Base-by-base conservation (phyloP, 2,797 vertebrate genomes). In the Phylloscopus collybita region DNA sequence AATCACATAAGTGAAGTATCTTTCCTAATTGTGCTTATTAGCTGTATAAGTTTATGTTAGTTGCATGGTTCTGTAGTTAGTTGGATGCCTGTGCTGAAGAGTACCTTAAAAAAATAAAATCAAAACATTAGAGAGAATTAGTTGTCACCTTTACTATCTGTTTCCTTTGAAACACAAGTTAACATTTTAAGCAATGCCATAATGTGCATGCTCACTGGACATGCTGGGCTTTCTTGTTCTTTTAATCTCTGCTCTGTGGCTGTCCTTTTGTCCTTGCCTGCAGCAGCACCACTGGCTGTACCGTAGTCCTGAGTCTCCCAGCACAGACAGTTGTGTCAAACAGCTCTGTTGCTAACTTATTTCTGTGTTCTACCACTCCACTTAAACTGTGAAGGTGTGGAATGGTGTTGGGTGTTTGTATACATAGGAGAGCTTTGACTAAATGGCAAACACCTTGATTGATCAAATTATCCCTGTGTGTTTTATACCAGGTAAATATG, bases 181-280 rank as follows among this genome's bases (percentile, higher is more conserved):
- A 81, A 44, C n/a, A 9, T 88, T 91, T 69, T 84, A 66, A 92
- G 62, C 21, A 30, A 5, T 36, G 11, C 40, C 19, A 18, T 64
- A 27, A 56, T 29, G 67, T 60, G 30, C 13, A 5, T 0, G 0
- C 40, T 92, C 1, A 2, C 50, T 61, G 76, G 38, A 30, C 0
- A 0, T 86, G 76, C 82, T 91, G 91, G 56, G 34, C 47, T 78
- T 92, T 74, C 62, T 74, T 59, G 6, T 51, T 91, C 29, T 89
- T 78, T 82, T 49, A 21, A 29, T 85, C 34, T 86, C 59, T 81
- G 21, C 74, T 59, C n/a, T 87, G 38, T 47, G 54, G 5, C 70
- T 69, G 87, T 91, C 90, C 85, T 92, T 92, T 86, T 0, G 13
- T 69, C 93, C 91, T 95, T 92, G 80, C 80, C 80, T 86, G 61